Evolutionary conservation across 1,140 invertebrate genomes (phyloP), one percentile per base, ranked within the genome.

Genomic region (Drosophila prosaltans): DNA sequence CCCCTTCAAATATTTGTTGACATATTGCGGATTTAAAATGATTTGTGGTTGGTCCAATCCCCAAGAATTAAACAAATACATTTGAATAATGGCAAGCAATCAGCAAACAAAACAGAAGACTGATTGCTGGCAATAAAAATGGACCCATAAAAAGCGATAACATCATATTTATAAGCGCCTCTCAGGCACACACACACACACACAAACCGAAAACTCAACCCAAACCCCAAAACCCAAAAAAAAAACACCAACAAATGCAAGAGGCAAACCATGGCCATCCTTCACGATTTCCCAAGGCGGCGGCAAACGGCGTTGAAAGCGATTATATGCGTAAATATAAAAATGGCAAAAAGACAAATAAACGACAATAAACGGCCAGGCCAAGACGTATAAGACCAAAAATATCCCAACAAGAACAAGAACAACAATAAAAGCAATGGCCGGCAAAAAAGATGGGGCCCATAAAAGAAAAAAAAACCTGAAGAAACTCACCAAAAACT

Each of bases 251-350:
- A 77, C 69, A 77, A 62, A 60, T 32, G 63, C 62, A 51, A 24
- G 24, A 24, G 45, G 45, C 45, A 8, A 51, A 24, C 21, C 21
- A 51, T 51, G 45, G 45, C 45, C 45, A 51, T 51, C 45, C 8
- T 69, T 48, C 43, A 48, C 60, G 61, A 65, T 64, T 70, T 80
- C 76, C 77, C 73, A 74, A 83, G 83, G 74, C 72, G 77, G 74
- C 59, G 55, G 24, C 45, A 62, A 83, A 85, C 57, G 45, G 57
- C 85, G 84, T 89, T 89, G 84, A 89, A 90, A 84, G 84, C 84
- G 84, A 89, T 89, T 89, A 89, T 89, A 89, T 89, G 84, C 84
- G 85, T 89, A 89, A 89, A 89, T 89, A 89, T 89, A 89, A 89
- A 89, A 89, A 89, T 89, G 84, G 84, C 84, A 80, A 89, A 89